phyloP scores from a whole-genome alignment of 2,797 vertebrate genomes.

The Neomorphus geoffroyi region DNA sequence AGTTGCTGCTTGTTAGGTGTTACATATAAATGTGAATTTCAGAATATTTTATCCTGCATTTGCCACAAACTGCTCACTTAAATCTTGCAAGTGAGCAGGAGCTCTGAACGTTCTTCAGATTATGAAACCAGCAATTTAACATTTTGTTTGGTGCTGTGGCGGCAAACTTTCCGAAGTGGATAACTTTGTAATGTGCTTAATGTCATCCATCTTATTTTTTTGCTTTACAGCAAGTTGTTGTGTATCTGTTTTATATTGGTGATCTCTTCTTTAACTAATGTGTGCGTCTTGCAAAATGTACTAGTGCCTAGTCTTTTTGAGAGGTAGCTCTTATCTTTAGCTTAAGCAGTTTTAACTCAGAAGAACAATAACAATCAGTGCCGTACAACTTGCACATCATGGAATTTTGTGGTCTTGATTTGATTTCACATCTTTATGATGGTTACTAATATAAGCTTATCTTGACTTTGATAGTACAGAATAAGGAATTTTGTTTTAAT shows the following conservation, averaged over 20 bases:
- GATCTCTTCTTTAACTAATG: not conserved
- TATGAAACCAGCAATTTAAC: not conserved
- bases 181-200: not conserved
- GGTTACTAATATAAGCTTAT: not conserved
- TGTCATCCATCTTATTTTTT: fast-evolving
- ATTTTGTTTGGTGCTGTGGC: not conserved
- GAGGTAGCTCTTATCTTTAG: not conserved
- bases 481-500: not conserved
- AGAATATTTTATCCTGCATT: not conserved
- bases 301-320: not conserved
- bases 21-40: not conserved
- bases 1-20: not conserved
- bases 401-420: not conserved
- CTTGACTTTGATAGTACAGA: not conserved
- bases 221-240: not conserved
- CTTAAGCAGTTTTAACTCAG: not conserved
- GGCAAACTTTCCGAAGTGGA: not conserved
- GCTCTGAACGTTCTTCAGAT: not conserved
- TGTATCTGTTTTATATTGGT: no score
- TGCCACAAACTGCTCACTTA: not conserved
- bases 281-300: not conserved
- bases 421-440: not conserved
- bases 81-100: not conserved
- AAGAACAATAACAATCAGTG: not conserved
- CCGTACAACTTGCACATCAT: not conserved